Evolutionary conservation across 2,797 vertebrate genomes (phyloP), one percentile per base, ranked within the genome.

Genomic region (Fringilla coelebs): DNA sequence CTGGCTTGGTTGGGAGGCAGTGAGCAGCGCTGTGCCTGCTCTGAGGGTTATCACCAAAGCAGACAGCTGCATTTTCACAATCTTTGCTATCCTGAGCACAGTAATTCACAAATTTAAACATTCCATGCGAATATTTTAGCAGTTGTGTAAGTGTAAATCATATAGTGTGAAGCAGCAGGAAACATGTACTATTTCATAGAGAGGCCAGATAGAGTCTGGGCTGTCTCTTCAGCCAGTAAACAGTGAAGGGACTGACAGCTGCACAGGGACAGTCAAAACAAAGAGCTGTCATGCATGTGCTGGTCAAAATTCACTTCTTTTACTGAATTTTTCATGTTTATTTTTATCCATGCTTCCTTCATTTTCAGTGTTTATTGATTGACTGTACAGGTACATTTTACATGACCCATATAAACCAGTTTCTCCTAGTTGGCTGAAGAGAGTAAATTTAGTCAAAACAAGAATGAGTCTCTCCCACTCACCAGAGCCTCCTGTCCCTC

Each of bases 71-170:
- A 43, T 43, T 80, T 79, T 51, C 28, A 4, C 36, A 73, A 3
- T 58, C 90, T 79, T 83, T 66, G 78, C 12, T 4, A 48, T 54
- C 66, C 93, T 40, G 26, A 48, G 65, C 38, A 46, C 65, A 57
- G 32, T 76, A 66, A 25, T 57, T 85, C 57, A 84, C 60, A 85
- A 80, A 79, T 20, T 66, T 45, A 74, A 43, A 82, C 1, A 29
- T 76, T 70, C 4, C 40, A 32, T 36, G 43, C 38, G 38, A 89
- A 66, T 43, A 29, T 74, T 72, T 87, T 45, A 66, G n/a, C 74
- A 72, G 7, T 38, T 82, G 31, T 75, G 76, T 75, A 62, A 96
- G 31, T 75, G 76, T 75, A 62, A 96, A 82, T 45, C 40, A 58
- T 46, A 6, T 13, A 4, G 38, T 17, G 11, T 78, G 77, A 72